Evolutionary conservation across 2,888 invertebrate species (phyloP).

Genomic region (Oscheius onirici): DNA sequence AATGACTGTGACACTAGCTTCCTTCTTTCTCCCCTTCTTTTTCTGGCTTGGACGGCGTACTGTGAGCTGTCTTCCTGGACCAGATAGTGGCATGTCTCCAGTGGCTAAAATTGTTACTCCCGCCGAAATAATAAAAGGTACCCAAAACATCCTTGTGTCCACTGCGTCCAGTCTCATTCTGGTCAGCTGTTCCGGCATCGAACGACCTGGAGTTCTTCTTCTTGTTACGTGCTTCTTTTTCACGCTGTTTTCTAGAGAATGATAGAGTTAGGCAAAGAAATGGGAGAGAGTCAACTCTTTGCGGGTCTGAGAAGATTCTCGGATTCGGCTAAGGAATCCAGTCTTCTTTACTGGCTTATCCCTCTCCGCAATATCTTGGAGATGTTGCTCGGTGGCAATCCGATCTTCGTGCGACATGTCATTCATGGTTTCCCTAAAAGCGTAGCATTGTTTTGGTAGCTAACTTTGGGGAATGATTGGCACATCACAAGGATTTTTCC

Average conservation of each 20-base stretch:
- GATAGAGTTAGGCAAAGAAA: conserved; percentile 6
- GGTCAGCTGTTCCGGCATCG: conserved; percentile 53
- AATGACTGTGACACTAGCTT: conserved; percentile 22
- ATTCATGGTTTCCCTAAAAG: conserved; percentile 55
- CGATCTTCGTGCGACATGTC: conserved; percentile 67
- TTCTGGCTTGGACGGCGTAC: conserved; percentile 55
- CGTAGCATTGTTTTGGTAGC: neutral
- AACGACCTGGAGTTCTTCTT: conserved; percentile 54
- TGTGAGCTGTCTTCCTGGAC: conserved; percentile 64
- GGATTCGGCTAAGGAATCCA: conserved; percentile 65
- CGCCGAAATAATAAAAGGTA: conserved; percentile 9
- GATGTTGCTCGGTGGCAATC: conserved; percentile 60
- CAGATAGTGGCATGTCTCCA: conserved; percentile 66
- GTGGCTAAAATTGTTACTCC: conserved; percentile 39
- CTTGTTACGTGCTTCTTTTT: conserved; percentile 26
- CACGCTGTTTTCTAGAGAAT: conserved; percentile 12
- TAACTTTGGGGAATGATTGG: conserved; percentile 5
- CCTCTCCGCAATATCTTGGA: conserved; percentile 55
- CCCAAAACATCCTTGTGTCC: conserved; percentile 53
- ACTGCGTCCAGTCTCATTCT: conserved; percentile 41
- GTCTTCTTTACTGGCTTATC: conserved; percentile 59
- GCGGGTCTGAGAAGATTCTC: conserved; percentile 68
- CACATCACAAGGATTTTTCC: neutral
- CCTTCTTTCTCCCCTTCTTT: conserved; percentile 57
- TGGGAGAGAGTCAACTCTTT: conserved; percentile 44